Evolutionary conservation across 1,140 invertebrate species (phyloP).

Genomic region (Fopius arisanus): DNA sequence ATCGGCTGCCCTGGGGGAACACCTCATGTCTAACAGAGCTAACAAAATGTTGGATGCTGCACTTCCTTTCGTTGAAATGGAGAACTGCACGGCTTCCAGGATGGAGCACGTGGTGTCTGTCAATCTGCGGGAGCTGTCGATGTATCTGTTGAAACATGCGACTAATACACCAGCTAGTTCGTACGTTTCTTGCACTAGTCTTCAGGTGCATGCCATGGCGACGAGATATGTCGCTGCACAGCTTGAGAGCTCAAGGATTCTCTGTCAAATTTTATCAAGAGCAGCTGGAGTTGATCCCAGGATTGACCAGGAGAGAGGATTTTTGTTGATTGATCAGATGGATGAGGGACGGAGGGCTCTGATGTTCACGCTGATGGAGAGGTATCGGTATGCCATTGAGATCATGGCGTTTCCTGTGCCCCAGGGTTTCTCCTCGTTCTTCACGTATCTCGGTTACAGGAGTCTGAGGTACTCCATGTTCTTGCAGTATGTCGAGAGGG

Average conservation of each 20-base stretch:
- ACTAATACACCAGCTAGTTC: constrained; percentile 60
- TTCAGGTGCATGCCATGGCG: constrained; percentile 82
- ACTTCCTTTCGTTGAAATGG: constrained; percentile 82
- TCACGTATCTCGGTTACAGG: constrained; percentile 83
- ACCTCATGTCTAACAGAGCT: constrained; percentile 53
- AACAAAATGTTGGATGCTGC: constrained; percentile 54
- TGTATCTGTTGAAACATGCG: constrained; percentile 79
- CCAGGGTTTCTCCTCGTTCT: constrained; percentile 86
- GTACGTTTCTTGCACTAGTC: constrained; percentile 67
- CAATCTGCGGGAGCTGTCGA: constrained; percentile 82
- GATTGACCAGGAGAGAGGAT: constrained; percentile 76
- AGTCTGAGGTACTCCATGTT: constrained; percentile 79
- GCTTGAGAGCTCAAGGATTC: constrained; percentile 76
- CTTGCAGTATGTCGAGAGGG: constrained; percentile 79
- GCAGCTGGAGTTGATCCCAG: constrained; percentile 72
- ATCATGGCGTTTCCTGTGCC: constrained; percentile 83
- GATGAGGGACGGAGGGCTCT: constrained; percentile 72
- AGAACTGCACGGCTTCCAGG: constrained; percentile 84
- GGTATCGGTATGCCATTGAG: constrained; percentile 79
- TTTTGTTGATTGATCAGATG: constrained; percentile 79
- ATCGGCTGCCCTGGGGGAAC: constrained; percentile 56
- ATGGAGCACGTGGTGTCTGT: constrained; percentile 88
- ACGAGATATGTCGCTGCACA: constrained; percentile 82
- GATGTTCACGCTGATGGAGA: constrained; percentile 77
- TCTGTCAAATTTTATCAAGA: constrained; percentile 78